phyloP scores from a whole-genome alignment of 2,888 invertebrate species.

The Hypercompe scribonia region DNA sequence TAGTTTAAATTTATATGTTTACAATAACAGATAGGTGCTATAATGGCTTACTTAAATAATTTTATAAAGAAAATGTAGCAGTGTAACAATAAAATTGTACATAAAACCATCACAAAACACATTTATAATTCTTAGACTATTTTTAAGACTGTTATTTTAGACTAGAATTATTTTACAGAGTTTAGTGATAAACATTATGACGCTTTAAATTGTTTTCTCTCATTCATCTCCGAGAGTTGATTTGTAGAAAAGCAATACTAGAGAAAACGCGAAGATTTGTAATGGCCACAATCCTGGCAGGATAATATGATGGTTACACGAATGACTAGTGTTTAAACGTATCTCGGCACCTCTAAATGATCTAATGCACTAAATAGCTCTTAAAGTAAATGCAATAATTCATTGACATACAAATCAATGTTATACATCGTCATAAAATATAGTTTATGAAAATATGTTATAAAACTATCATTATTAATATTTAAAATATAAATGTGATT shows the following conservation, averaged over 20 bases:
- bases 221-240: slow-evolving; percentile 5
- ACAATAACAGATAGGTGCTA: slow-evolving; percentile 75
- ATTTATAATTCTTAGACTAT: slow-evolving; percentile 44
- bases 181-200: slow-evolving; percentile 60
- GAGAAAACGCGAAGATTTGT: neutral
- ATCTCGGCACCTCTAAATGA: slow-evolving; percentile 38
- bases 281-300: slow-evolving; percentile 1
- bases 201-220: slow-evolving; percentile 57
- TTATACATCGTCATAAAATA: slow-evolving; percentile 47
- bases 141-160: slow-evolving; percentile 62
- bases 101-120: slow-evolving; percentile 62
- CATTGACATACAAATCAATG: slow-evolving; percentile 42
- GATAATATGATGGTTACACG: slow-evolving; percentile 2
- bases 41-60: slow-evolving; percentile 76
- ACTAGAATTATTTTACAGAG: slow-evolving; percentile 47
- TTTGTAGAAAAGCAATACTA: slow-evolving; percentile 9
- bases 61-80: slow-evolving; percentile 45
- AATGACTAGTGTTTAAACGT: slow-evolving; percentile 15
- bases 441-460: slow-evolving; percentile 56
- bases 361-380: slow-evolving; percentile 41
- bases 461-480: slow-evolving; percentile 40
- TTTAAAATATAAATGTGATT: slow-evolving; percentile 58
- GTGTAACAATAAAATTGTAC: slow-evolving; percentile 54
- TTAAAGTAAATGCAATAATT: slow-evolving; percentile 39
- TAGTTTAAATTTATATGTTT: slow-evolving; percentile 43